phyloP scores from a whole-genome alignment of 2,797 vertebrate species.

The Oreortyx pictus region DNA sequence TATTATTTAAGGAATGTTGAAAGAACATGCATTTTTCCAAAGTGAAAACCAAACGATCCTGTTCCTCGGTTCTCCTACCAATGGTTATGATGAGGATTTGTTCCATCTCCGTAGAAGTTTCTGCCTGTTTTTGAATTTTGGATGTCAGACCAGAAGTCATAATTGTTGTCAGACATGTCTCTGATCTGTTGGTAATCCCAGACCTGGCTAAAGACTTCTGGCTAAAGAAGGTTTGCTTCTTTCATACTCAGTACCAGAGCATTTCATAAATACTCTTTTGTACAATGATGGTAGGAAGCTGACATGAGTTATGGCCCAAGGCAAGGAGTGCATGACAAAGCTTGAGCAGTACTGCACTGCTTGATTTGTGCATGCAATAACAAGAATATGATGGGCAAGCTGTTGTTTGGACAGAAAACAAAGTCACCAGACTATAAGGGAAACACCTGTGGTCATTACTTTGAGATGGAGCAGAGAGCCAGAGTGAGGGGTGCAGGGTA shows the following conservation, averaged over 20 bases:
- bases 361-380: not conserved
- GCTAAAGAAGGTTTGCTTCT: not conserved
- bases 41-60: conserved; percentile 28
- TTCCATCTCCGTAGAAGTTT: conserved; percentile 2
- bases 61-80: not conserved
- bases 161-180: not conserved
- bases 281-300: not conserved
- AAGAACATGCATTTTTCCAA: not conserved
- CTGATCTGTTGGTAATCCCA: conserved; percentile 8
- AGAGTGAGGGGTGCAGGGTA: not conserved
- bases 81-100: not conserved
- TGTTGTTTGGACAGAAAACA: conserved; percentile 16
- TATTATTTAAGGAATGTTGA: not conserved
- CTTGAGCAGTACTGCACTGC: not conserved
- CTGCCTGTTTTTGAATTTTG: not conserved
- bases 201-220: not conserved
- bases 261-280: conserved; percentile 24
- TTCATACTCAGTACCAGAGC: not conserved
- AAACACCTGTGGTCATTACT: not conserved
- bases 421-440: not conserved
- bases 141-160: not conserved
- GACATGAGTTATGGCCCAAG: conserved; percentile 10
- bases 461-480: not conserved
- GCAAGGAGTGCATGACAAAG: conserved; percentile 14
- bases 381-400: not conserved